Evolutionary conservation across 2,113 vertebrate genomes (phyloP), one percentile per base, ranked within the genome.

Genomic region (Motacilla alba): DNA sequence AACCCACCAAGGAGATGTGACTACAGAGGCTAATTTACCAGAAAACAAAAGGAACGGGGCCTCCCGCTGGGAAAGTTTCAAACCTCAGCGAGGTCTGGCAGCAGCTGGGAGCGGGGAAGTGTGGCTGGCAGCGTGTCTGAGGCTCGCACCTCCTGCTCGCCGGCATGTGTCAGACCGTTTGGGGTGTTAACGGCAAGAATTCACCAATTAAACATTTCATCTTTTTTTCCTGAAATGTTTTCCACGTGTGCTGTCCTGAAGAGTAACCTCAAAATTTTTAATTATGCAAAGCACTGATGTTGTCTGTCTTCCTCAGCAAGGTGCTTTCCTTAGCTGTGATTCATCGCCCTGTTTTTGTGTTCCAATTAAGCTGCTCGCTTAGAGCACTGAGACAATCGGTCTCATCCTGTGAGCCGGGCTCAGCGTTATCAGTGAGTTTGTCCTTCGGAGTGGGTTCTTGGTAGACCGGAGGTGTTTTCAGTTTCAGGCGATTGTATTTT

Each of bases 251-350:
- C 83, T 87, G 81, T 90, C 50, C 63, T 63, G 63, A 80, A 53
- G 3, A 13, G 67, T 74, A 85, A 91, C 73, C 64, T 89, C 31
- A 58, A 18, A 0, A 2, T 28, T 66, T 86, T 39, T 17, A 74
- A 56, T 62, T 26, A 82, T 46, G 43, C 44, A 28, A 75, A 70
- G 31, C 18, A 13, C 24, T 53, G 50, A 24, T 23, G 74, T 69
- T 94, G 84, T 41, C 43, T 59, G 76, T 33, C 27, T 52, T 82
- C 33, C 49, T 43, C 17, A 83, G 75, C 55, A 56, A 92, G 91
- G 83, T 97, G 79, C 80, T 95, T 95, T 95, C 78, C 83, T 73
- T 31, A 50, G 81, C 72, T 52, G 39, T 82, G 75, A 94, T 69
- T 93, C 80, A 91, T 77, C 59, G 31, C 70, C 7, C 10, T 72